Conservation (phyloP, 1,140 invertebrate genomes). For the Achatina immaculata region DNA sequence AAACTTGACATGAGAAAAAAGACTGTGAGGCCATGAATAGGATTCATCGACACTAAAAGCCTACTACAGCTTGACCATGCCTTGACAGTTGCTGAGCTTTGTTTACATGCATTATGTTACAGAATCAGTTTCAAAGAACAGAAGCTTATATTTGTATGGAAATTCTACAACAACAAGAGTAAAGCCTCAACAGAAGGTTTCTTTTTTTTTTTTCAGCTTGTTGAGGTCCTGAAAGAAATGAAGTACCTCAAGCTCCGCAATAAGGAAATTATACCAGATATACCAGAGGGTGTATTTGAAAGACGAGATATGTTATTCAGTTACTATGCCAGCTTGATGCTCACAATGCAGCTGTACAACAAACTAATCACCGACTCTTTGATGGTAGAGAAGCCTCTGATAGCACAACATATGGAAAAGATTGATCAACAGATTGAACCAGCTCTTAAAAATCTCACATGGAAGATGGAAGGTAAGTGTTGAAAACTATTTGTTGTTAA, state of each 20-base stretch:
- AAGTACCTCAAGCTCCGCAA: slow-evolving; percentile 70
- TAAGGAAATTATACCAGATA: slow-evolving; percentile 68
- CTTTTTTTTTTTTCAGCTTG: slow-evolving; percentile 60
- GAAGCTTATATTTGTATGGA: no score
- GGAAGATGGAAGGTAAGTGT: slow-evolving; percentile 81
- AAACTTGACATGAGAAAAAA: no score
- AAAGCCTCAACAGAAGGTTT: no score
- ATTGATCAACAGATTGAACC: slow-evolving; percentile 85
- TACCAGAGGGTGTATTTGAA: slow-evolving; percentile 66
- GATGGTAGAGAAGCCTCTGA: slow-evolving; percentile 86
- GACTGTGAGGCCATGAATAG: no score
- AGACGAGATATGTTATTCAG: slow-evolving; percentile 70
- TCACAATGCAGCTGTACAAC: slow-evolving; percentile 76
- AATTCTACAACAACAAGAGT: no score
- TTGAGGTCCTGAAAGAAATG: slow-evolving; percentile 72
- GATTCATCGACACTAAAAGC: no score
- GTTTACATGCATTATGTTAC: no score
- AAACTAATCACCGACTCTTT: slow-evolving; percentile 82
- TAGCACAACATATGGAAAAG: slow-evolving; percentile 82
- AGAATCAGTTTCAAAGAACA: no score
- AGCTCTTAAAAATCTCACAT: slow-evolving; percentile 83
- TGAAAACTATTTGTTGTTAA: neutral
- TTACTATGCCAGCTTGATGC: slow-evolving; percentile 70
- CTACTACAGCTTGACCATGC: no score
- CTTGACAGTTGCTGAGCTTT: no score